These are phyloP conservation scores for Mastomys natalensis DNA, from an alignment of 2,113 vertebrate genomes.

Conservation along the genomic window DNA sequence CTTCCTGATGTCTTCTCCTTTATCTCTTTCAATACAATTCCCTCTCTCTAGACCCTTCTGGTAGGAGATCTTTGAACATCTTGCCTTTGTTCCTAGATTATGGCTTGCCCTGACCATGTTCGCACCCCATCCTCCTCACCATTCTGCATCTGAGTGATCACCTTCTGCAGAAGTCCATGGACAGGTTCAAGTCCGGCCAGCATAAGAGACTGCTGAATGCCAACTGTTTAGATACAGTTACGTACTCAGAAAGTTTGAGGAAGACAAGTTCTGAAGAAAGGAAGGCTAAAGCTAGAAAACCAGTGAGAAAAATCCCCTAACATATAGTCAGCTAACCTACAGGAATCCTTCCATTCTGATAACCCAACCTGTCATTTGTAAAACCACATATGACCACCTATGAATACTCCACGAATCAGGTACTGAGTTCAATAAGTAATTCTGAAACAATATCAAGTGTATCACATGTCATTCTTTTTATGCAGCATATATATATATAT, in stretches of 20 bases:
- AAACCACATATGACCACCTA: neutral
- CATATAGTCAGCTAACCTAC: neutral
- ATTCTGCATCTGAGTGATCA: neutral
- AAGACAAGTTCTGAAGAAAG: neutral
- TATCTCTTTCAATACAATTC: neutral
- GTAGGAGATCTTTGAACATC: neutral
- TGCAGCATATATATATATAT: neutral
- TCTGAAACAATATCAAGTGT: neutral
- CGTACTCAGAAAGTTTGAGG: constrained; percentile 1
- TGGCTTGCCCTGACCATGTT: neutral
- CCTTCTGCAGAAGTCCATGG: neutral
- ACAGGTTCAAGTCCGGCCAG: neutral
- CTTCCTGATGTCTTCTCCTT: neutral
- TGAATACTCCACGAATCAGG: neutral
- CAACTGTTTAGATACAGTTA: neutral
- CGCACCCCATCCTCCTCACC: neutral
- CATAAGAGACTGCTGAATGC: neutral
- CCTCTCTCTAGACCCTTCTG: neutral
- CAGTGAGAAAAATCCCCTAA: neutral
- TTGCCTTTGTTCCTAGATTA: neutral
- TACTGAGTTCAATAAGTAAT: too few relatives aligned
- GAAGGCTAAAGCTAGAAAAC: neutral
- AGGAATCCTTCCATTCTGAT: neutral
- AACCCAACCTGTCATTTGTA: neutral
- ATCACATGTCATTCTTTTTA: neutral